These are phyloP conservation scores for Ophiothrix spiculata DNA, from an alignment of 35 echinoderm and acorn worm species.

Conservation along the genomic window DNA sequence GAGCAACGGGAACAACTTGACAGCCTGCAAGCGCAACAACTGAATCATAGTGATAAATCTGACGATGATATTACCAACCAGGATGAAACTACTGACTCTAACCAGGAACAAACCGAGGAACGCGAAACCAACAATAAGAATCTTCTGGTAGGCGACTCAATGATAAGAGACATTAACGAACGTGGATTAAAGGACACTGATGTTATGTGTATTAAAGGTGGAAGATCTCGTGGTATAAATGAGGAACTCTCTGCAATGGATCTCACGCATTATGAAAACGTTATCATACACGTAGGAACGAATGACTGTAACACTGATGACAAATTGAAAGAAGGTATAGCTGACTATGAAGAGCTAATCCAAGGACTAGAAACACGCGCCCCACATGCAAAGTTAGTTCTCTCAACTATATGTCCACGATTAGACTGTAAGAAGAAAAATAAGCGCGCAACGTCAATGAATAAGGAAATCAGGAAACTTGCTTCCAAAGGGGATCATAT, in stretches of 20 bases:
- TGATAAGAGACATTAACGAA: background rate
- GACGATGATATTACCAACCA: background rate
- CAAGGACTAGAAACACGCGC: background rate
- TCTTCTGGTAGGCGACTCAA: background rate
- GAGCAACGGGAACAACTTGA: background rate
- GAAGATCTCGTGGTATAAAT: background rate
- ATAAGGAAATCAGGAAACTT: background rate
- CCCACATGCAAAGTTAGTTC: background rate
- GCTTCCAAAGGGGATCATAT: background rate
- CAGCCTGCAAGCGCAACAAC: background rate
- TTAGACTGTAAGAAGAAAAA: background rate
- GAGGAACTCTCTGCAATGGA: background rate
- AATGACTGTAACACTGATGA: background rate
- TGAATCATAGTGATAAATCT: background rate
- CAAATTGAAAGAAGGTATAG: background rate
- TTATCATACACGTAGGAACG: background rate
- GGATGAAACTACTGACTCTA: too few relatives aligned
- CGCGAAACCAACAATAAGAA: too few relatives aligned
- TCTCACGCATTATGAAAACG: background rate
- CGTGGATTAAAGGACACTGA: background rate
- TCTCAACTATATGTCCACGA: background rate
- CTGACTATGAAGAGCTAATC: background rate
- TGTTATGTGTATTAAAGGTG: background rate
- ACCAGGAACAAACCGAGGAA: too few relatives aligned
- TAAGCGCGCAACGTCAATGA: background rate